Conservation (phyloP, 2,888 invertebrate genomes). For the Uloborus plumipes region DNA sequence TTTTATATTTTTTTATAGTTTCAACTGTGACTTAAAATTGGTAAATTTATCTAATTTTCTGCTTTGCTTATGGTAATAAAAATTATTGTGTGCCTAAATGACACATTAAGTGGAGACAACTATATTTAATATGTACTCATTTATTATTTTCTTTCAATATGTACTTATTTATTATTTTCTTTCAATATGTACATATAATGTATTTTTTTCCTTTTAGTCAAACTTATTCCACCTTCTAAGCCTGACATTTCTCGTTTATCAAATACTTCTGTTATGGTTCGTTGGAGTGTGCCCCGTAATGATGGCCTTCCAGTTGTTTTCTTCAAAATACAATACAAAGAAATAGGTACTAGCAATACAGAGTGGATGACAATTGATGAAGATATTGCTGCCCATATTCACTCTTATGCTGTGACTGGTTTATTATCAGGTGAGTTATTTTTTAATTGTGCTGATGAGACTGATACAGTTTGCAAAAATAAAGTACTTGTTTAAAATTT, state of each 20-base stretch:
- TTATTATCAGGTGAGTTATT: conserved; percentile 77
- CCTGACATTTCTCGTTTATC: conserved; percentile 89
- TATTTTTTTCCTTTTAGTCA: conserved; percentile 73
- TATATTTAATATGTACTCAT: too few species aligned
- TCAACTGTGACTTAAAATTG: too few species aligned
- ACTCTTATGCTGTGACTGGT: conserved; percentile 83
- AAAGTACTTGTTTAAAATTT: too few species aligned
- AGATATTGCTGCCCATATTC: conserved; percentile 84
- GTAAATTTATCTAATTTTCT: too few species aligned
- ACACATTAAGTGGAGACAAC: too few species aligned
- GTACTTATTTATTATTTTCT: neutral
- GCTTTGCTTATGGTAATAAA: too few species aligned
- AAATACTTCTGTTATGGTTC: conserved; percentile 91
- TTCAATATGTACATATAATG: neutral
- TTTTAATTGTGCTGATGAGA: neutral
- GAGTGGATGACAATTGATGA: conserved; percentile 85
- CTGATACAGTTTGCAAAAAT: neutral
- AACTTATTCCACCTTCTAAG: conserved; percentile 87
- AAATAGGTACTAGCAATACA: conserved; percentile 73
- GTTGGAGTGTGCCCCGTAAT: conserved; percentile 88
- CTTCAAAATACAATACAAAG: conserved; percentile 87
- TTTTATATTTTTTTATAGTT: too few species aligned
- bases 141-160: too few species aligned
- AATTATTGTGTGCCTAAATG: too few species aligned
- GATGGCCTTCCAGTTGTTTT: conserved; percentile 87